These are phyloP conservation scores for Rugalucina vietnamica DNA, from an alignment of 2,888 invertebrate species.

Conservation along the genomic window DNA sequence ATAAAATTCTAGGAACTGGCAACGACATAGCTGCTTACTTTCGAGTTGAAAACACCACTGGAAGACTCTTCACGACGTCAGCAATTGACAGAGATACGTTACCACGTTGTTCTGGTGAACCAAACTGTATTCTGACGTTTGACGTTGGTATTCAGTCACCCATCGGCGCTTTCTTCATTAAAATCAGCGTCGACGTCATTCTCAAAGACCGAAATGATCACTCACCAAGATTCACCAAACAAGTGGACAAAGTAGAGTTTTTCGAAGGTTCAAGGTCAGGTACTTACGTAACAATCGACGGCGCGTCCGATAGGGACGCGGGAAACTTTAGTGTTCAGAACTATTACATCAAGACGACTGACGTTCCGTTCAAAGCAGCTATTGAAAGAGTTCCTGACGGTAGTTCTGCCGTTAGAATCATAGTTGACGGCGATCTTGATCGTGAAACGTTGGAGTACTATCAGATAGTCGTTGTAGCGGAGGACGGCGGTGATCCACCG, in stretches of 20 bases:
- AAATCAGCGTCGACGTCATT: slow-evolving; percentile 69
- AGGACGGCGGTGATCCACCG: slow-evolving; percentile 68
- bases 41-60: slow-evolving; percentile 62
- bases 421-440: slow-evolving; percentile 68
- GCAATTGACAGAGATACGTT: slow-evolving; percentile 67
- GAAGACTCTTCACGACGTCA: slow-evolving; percentile 59
- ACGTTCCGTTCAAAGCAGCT: slow-evolving; percentile 64
- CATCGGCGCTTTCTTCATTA: slow-evolving; percentile 69
- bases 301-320: slow-evolving; percentile 69
- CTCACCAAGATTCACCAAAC: slow-evolving; percentile 68
- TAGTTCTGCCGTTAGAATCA: slow-evolving; percentile 65
- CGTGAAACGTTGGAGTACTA: slow-evolving; percentile 69
- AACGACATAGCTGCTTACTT: slow-evolving; percentile 69
- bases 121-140: slow-evolving; percentile 62
- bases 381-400: slow-evolving; percentile 65
- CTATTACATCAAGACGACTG: slow-evolving; percentile 62
- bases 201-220: slow-evolving; percentile 76
- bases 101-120: slow-evolving; percentile 57
- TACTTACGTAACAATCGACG: slow-evolving; percentile 61
- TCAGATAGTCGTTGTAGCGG: slow-evolving; percentile 67
- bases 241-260: slow-evolving; percentile 60
- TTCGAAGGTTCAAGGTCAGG: slow-evolving; percentile 67
- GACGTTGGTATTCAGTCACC: slow-evolving; percentile 71
- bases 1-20: slow-evolving; percentile 68
- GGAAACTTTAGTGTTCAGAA: slow-evolving; percentile 67